Evolutionary conservation across 2,797 vertebrate genomes (phyloP).

Genomic region (Chloroceryle amazona): DNA sequence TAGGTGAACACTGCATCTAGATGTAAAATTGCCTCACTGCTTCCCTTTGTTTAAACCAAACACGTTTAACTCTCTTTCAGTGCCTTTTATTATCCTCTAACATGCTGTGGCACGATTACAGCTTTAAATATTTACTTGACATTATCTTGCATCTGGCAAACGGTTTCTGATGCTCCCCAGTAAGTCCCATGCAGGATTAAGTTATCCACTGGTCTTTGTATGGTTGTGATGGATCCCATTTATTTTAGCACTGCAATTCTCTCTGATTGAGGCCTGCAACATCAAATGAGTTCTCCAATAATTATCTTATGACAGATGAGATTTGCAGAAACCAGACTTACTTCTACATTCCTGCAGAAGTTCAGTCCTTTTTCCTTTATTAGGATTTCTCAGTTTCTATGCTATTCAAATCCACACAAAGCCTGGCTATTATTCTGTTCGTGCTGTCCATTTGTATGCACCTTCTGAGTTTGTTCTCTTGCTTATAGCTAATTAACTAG

Average conservation of each 20-base stretch:
- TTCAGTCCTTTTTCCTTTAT: background rate
- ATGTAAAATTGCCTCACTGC: background rate
- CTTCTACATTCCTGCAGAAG: background rate
- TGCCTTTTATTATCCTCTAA: background rate
- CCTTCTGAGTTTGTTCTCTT: background rate
- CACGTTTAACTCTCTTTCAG: background rate
- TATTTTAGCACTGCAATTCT: background rate
- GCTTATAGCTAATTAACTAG: slow-evolving; percentile 41
- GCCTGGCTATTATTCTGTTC: background rate
- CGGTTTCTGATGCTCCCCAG: background rate
- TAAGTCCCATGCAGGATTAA: background rate
- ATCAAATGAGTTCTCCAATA: background rate
- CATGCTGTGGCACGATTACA: background rate
- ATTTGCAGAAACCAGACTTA: background rate
- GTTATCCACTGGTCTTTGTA: background rate
- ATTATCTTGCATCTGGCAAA: slow-evolving; percentile 16
- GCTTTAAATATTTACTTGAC: slow-evolving; percentile 49
- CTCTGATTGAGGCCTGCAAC: background rate
- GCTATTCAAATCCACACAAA: background rate
- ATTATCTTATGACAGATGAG: background rate
- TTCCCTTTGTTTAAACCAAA: background rate
- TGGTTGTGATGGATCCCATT: background rate
- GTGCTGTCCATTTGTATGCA: background rate
- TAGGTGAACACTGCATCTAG: background rate
- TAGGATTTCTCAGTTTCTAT: background rate